Base-by-base conservation (phyloP, 1,140 invertebrate species). In the Achroia grisella region DNA sequence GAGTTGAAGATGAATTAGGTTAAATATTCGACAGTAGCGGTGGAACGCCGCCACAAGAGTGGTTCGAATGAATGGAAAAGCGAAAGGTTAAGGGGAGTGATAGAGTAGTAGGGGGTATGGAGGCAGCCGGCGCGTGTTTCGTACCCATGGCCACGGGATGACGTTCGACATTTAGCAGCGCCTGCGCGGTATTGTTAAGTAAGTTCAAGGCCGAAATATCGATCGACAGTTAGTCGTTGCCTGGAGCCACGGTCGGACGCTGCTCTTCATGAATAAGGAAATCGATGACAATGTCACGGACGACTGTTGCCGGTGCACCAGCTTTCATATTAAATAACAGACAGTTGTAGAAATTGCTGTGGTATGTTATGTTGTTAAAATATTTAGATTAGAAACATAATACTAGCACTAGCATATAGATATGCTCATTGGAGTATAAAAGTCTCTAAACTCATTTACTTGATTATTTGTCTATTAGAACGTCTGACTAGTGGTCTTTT, bases 191-290 rank as follows among this genome's bases (percentile, higher is more conserved):
- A n/a, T 10, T 10, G 30, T 15, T 15, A 39, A 41, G 35, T 52
- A 50, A 57, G 77, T 78, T 81, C 80, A 84, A 75, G 77, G 77
- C 64, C 69, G 60, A 15, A 31, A 30, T 63, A 84, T 84, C 72
- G 75, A 84, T 75, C 75, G 30, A 53, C 39, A 14, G 39, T 52
- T 56, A 74, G 56, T 67, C 29, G 49, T 41, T 49, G 57, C 37
- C 50, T 55, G 51, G 58, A 64, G 62, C 66, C 63, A 70, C 53
- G 71, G 62, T 42, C 68, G 66, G 62, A 63, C 62, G 61, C 56
- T 46, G 50, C 61, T 58, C 52, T 54, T 49, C 48, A 53, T 29
- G 36, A 40, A 37, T n/a, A 30, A 44, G 48, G 49, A 48, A 55
- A 62, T 70, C 68, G 51, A 68, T 65, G 57, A 44, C 66, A 74